These are phyloP conservation scores for Chromobotia macracanthus DNA, from an alignment of 2,797 vertebrate species.

Conservation along the genomic window DNA sequence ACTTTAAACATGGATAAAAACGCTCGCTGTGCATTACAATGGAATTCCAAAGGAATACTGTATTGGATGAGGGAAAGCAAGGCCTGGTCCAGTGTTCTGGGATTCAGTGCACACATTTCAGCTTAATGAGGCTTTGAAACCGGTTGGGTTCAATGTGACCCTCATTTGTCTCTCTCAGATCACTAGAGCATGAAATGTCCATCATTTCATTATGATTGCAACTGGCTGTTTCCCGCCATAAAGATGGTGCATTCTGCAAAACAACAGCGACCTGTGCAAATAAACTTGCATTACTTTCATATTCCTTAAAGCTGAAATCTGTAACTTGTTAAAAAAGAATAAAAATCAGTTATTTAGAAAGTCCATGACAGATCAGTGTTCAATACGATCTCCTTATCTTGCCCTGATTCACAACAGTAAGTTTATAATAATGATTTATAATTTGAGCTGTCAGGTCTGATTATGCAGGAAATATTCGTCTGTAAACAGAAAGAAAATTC, in stretches of 20 bases:
- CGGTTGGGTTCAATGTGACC: conserved; percentile 50
- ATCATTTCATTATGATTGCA: neutral
- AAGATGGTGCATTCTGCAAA: conserved; percentile 2
- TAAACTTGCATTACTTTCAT: neutral
- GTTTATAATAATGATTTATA: too few relatives aligned
- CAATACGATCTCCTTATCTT: too few relatives aligned
- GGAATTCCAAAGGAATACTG: conserved; percentile 9
- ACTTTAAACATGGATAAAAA: neutral
- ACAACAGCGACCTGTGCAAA: neutral
- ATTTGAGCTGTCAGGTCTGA: too few relatives aligned
- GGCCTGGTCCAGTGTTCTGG: neutral
- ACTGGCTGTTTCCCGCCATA: too few relatives aligned
- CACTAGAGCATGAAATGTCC: conserved; percentile 1
- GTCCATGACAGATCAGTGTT: too few relatives aligned
- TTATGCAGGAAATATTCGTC: too few relatives aligned
- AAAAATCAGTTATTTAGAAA: too few relatives aligned
- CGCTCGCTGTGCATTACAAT: neutral
- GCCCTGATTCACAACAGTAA: too few relatives aligned
- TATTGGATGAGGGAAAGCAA: neutral
- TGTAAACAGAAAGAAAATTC: too few relatives aligned
- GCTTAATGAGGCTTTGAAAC: conserved; percentile 43
- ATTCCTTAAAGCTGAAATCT: conserved; percentile 1
- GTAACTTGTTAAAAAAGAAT: too few relatives aligned
- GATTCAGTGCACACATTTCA: conserved; percentile 27
- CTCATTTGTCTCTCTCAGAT: conserved; percentile 50